phyloP scores from a whole-genome alignment of 1,140 invertebrate genomes.

The Helicoverpa zea region DNA sequence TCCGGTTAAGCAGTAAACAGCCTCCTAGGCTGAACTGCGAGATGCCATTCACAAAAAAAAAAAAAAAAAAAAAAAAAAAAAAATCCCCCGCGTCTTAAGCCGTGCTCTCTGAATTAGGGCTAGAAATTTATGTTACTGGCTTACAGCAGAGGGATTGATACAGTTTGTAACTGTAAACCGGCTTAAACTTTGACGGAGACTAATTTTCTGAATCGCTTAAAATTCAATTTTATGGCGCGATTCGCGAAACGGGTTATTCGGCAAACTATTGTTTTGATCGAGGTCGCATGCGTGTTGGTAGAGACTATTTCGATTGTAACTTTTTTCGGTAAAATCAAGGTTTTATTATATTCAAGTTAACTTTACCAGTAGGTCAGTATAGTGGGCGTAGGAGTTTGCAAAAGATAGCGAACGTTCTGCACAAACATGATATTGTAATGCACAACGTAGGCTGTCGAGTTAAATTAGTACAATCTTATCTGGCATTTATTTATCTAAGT shows the following conservation, averaged over 20 bases:
- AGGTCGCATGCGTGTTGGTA: neutral
- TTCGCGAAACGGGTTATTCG: slow-evolving; percentile 29
- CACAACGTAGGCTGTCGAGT: slow-evolving; percentile 5
- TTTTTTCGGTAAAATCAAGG: neutral
- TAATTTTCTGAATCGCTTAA: slow-evolving; percentile 49
- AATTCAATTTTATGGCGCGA: slow-evolving; percentile 49
- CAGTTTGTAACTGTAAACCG: slow-evolving; percentile 55
- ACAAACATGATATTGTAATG: neutral
- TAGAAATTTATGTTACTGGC: slow-evolving; percentile 75
- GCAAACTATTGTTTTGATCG: slow-evolving; percentile 29
- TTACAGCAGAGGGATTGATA: slow-evolving; percentile 64
- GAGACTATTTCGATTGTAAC: neutral
- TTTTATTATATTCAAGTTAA: neutral
- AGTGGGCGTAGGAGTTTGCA: neutral
- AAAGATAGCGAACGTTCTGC: neutral
- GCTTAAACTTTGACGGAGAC: slow-evolving; percentile 56
- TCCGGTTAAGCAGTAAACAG: too few species aligned
- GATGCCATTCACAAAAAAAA: too few species aligned
- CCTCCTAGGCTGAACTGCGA: too few species aligned
- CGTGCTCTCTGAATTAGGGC: slow-evolving; percentile 75
- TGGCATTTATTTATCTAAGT: slow-evolving; percentile 51
- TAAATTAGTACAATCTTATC: slow-evolving; percentile 45
- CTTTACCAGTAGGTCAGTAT: slow-evolving; percentile 12
- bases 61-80: too few species aligned
- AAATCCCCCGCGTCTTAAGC: slow-evolving; percentile 79